Base-by-base conservation (phyloP, 2,888 invertebrate genomes). In the Eutolmus rufibarbis region DNA sequence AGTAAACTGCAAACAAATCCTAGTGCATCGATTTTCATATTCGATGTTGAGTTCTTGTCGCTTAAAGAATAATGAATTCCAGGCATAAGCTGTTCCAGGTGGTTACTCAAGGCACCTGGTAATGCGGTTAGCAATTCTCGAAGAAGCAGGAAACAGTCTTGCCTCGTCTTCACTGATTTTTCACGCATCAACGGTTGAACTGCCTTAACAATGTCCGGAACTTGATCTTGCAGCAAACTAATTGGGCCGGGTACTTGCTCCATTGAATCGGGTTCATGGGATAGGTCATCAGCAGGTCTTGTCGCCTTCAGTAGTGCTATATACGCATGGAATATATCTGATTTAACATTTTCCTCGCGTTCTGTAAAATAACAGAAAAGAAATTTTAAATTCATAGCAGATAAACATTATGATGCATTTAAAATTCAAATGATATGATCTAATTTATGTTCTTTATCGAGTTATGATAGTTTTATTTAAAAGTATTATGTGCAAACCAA, bases 341-440 rank as follows among this genome's bases (percentile, higher is more conserved):
- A 98, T 91, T 99, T 99, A 0, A 99, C 99, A 92, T 99, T 99
- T 93, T 99, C 99, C 93, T 99, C 99, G 51, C 99, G 95, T 92
- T 99, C 99, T 85, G 43, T 19, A 96, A 74, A 74, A 16, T 14
- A 9, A 43, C 3, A 12, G 14, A 16, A 46, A 66, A 40, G n/a
- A 2, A 19, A 56, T 56, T 56, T 56, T 56, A 16, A 46, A 14
- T 46, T 46, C 3, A 14, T 43, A 43, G 3, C 14, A 14, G 12
- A 14, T 43, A 43, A 12, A 40, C 1, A 40, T 43, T 43, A 3
- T 2, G 1, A 46, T 46, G 3, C 9, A 46, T 4, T 16, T 1
- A 43, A 43, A 43, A 43, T 43, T 43, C 1, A 7, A 37, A 37
- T 37, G 40, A 40, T 12, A 12, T 9, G 0, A 34, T 34, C 0